A percentile compares a stretch with the other conserved stretches of the same genome.
These are phyloP conservation scores for Columbina picui DNA, from an alignment of 2,113 vertebrate species.

Conservation along the genomic window DNA sequence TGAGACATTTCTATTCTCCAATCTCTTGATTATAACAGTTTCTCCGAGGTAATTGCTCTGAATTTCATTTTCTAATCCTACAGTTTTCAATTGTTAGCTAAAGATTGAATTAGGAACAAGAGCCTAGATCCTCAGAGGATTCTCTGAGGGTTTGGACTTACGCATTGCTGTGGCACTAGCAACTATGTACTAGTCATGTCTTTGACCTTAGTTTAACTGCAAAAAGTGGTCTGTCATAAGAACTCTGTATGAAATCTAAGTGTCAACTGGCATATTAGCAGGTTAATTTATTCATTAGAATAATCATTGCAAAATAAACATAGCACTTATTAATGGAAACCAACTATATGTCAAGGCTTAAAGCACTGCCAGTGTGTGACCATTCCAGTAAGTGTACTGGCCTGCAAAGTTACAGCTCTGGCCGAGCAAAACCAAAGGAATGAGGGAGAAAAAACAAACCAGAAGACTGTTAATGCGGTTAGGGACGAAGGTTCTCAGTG, in stretches of 20 bases:
- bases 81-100: slow-evolving; percentile 27
- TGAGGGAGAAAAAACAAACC: neutral
- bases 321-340: neutral
- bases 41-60: slow-evolving; percentile 39
- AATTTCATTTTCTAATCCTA: slow-evolving; percentile 49
- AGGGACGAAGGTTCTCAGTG: neutral
- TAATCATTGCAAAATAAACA: slow-evolving; percentile 17
- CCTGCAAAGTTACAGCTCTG: neutral
- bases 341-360: neutral
- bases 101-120: slow-evolving; percentile 46
- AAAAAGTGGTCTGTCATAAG: neutral
- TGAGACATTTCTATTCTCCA: slow-evolving; percentile 31
- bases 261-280: neutral
- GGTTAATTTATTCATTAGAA: slow-evolving; percentile 30
- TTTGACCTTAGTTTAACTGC: slow-evolving; percentile 41
- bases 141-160: neutral
- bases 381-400: neutral
- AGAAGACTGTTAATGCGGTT: neutral
- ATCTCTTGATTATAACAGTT: slow-evolving; percentile 39
- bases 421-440: neutral
- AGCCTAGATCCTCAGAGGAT: neutral
- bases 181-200: neutral
- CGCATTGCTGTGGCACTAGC: neutral
- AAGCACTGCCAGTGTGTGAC: neutral
- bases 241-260: neutral